Evolutionary conservation across 2,888 invertebrate species (phyloP).

Genomic region (Iphiclides podalirius): DNA sequence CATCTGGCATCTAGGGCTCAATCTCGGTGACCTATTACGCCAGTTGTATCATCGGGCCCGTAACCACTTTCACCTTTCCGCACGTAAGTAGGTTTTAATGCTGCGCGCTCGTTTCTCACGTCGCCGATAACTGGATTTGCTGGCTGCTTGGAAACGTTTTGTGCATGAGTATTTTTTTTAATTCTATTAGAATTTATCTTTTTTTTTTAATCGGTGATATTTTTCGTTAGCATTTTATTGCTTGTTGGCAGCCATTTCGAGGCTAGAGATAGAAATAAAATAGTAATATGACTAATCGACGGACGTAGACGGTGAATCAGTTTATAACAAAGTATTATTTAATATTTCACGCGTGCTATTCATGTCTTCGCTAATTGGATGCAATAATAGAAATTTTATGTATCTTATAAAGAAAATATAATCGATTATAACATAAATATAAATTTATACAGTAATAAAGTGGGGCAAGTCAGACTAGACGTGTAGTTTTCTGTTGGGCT

Average conservation of each 20-base stretch:
- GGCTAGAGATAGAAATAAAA: neutral
- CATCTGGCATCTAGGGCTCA: constrained; percentile 37
- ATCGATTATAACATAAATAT: no score
- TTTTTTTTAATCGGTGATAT: neutral
- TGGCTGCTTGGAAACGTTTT: constrained; percentile 1
- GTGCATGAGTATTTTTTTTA: constrained; percentile 1
- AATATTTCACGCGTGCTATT: neutral
- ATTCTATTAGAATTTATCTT: neutral
- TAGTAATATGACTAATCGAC: neutral
- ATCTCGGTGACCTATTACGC: constrained; percentile 60
- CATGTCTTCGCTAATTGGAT: neutral
- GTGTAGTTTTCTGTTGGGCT: neutral
- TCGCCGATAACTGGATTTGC: constrained; percentile 18
- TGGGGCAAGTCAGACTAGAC: neutral
- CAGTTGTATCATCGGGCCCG: constrained; percentile 55
- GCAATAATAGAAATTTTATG: neutral
- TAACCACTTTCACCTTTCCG: constrained; percentile 55
- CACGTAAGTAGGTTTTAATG: constrained; percentile 43
- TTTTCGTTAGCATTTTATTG: neutral
- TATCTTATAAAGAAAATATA: neutral
- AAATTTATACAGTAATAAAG: no score
- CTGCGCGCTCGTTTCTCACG: constrained; percentile 27
- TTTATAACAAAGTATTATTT: neutral
- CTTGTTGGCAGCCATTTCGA: neutral
- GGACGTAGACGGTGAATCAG: neutral